Percentiles rank a stretch among this genome's conserved stretches.
Conservation (phyloP, 2,113 vertebrate species). For the Todiramphus chloris region DNA sequence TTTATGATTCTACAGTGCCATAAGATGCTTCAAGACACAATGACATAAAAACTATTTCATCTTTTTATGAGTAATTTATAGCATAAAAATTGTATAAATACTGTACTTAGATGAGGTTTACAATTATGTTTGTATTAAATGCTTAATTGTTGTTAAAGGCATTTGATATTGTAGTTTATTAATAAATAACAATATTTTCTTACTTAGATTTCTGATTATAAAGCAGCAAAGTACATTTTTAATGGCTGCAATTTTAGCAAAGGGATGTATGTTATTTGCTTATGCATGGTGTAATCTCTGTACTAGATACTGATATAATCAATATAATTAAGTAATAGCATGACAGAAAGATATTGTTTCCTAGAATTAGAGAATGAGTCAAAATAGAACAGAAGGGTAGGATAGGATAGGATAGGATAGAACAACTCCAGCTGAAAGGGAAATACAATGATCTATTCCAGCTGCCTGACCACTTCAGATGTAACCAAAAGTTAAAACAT, state of each 20-base stretch:
- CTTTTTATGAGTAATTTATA: not conserved
- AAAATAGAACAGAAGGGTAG: not conserved
- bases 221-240: not conserved
- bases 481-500: not conserved
- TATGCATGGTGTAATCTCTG: not conserved
- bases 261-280: not conserved
- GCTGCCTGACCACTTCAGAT: not conserved
- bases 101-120: rapidly evolving
- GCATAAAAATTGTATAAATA: not conserved
- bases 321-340: not conserved
- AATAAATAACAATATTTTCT: not conserved
- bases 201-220: not conserved
- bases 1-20: not conserved
- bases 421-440: not conserved
- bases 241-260: not conserved
- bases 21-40: not conserved
- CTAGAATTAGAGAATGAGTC: not conserved
- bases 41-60: not conserved
- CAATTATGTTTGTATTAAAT: not conserved
- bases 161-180: not conserved
- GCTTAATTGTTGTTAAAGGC: not conserved
- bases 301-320: not conserved
- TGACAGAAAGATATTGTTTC: not conserved
- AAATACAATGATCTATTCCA: not conserved
- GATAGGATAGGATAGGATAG: too few relatives aligned